Evolutionary conservation across 2,113 vertebrate species (phyloP).

Genomic region (Elaphurus davidianus): DNA sequence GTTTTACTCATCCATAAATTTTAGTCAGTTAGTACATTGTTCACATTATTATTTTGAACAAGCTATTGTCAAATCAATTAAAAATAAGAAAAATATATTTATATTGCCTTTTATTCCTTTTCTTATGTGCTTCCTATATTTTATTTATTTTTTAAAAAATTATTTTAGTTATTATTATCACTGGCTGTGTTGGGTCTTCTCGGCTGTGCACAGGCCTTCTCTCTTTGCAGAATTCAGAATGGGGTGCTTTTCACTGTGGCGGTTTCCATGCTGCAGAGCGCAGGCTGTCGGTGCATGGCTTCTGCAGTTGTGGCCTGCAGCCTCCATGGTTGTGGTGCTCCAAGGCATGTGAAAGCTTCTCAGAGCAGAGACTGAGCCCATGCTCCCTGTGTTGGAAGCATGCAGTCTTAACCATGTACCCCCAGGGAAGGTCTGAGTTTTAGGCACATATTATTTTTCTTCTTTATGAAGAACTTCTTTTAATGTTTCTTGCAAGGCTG

Average conservation of each 20-base stretch:
- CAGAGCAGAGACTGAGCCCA: background rate
- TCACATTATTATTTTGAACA: background rate
- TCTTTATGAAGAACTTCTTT: background rate
- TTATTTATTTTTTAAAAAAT: background rate
- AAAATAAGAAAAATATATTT: background rate
- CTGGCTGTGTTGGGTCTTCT: background rate
- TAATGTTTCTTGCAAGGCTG: background rate
- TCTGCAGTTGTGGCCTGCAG: background rate
- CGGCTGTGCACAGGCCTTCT: background rate
- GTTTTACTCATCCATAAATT: background rate
- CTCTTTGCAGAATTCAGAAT: background rate
- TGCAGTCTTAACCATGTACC: background rate
- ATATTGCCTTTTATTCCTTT: background rate
- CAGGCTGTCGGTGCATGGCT: background rate
- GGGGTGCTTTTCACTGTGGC: background rate
- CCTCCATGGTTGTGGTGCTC: background rate
- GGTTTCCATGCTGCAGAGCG: fast-evolving
- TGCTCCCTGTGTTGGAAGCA: background rate
- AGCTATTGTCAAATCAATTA: background rate
- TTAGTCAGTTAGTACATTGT: background rate
- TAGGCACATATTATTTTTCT: background rate
- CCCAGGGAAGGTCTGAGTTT: background rate
- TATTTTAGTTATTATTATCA: background rate
- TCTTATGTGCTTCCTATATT: background rate
- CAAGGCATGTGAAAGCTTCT: background rate